Percentiles rank a stretch among this genome's conserved stretches.
Conservation (phyloP, 2,888 invertebrate species). For the Nebria salina region DNA sequence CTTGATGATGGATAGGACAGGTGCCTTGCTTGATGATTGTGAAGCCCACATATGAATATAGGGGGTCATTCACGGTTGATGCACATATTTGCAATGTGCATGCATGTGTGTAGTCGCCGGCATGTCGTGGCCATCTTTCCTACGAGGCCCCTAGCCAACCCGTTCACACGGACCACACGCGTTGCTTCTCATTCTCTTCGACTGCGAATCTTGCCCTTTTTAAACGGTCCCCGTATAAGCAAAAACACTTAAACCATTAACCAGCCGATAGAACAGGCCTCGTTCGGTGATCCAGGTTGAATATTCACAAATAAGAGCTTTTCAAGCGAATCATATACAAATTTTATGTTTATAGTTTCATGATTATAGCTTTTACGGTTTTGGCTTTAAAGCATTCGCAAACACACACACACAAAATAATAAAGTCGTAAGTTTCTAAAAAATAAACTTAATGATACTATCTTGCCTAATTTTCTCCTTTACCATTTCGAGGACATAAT, state of each 20-base stretch:
- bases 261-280: neutral
- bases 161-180: slow-evolving; percentile 41
- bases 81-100: slow-evolving; percentile 19
- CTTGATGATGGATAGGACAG: neutral
- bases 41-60: slow-evolving; percentile 6
- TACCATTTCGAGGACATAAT: too few species aligned
- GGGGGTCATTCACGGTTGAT: slow-evolving; percentile 20
- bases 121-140: slow-evolving; percentile 19
- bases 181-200: slow-evolving; percentile 24
- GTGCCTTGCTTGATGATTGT: neutral
- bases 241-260: slow-evolving; percentile 10
- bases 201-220: slow-evolving; percentile 8
- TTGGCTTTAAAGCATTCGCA: too few species aligned
- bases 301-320: neutral
- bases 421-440: too few species aligned
- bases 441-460: too few species aligned
- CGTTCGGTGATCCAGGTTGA: neutral
- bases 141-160: slow-evolving; percentile 24
- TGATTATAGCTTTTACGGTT: too few species aligned
- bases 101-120: slow-evolving; percentile 21
- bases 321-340: neutral
- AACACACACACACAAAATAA: too few species aligned
- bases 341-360: too few species aligned
- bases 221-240: neutral
- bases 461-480: too few species aligned